Evolutionary conservation across 2,113 vertebrate genomes (phyloP), one percentile per base, ranked within the genome.

Genomic region (Stercorarius parasiticus): DNA sequence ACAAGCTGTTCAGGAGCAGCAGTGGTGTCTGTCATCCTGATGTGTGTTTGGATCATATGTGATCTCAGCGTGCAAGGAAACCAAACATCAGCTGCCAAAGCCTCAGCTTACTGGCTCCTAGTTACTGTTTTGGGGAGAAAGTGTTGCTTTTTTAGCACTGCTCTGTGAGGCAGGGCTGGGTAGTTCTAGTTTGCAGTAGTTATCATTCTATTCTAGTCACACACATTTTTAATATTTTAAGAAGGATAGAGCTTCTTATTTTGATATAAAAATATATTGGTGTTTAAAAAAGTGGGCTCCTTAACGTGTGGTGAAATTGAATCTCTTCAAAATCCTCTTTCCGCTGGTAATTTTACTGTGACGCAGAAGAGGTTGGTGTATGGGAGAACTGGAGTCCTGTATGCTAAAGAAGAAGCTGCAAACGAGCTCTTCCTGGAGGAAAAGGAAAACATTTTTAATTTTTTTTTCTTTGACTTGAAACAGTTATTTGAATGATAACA

Each of bases 1-100:
- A 78, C 90, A 88, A 92, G 79, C 85, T 86, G 86, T 47, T 83
- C 71, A 47, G 79, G 79, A 92, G 55, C n/a, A 79, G 77, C 94
- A 94, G 82, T 15, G 45, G 59, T 70, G 90, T 40, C 79, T 71
- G 64, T 53, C 88, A 62, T 74, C 42, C 45, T 61, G 73, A 80
- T 25, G 15, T 2, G 45, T 49, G 55, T 70, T 86, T 76, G 84
- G 84, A 72, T 79, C 77, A 80, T 11, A 59, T 1, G 1, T 66
- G 85, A 88, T 59, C 74, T 32, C 79, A 42, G 82, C 45, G 36
- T 2, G 7, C 59, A 30, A 26, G 66, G 58, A 80, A 90, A 50
- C 15, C 59, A 73, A 82, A n/a, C 0, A 1, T 13, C 66, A 77
- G 62, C 71, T 92, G 79, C 79, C 74, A 67, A 61, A 81, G 29